Conservation (phyloP, 2,113 vertebrate genomes). For the Atractosteus spatula region DNA sequence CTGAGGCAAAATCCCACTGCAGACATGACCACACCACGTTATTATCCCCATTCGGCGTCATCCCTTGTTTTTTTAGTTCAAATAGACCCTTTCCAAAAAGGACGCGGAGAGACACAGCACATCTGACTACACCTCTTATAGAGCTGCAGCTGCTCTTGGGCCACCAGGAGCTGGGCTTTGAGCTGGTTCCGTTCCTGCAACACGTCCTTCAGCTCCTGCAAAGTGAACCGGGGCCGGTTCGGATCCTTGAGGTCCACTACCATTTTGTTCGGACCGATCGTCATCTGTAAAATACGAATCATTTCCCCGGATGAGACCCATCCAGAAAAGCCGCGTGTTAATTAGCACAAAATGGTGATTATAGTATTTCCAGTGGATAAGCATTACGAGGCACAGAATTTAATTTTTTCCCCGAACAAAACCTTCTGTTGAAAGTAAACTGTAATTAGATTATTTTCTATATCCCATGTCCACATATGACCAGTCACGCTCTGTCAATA, state of each 20-base stretch:
- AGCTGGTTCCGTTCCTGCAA: slow-evolving; percentile 91
- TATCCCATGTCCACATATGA: background rate
- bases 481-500: no score
- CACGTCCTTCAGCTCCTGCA: slow-evolving; percentile 91
- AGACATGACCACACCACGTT: background rate
- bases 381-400: no score
- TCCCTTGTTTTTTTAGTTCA: no score
- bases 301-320: background rate
- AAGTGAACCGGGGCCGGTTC: slow-evolving; percentile 88
- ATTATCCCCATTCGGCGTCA: no score
- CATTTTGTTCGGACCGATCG: slow-evolving; percentile 77
- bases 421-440: no score
- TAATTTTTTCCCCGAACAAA: no score
- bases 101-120: no score
- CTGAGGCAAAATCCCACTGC: slow-evolving; percentile 76
- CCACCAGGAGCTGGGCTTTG: slow-evolving; percentile 85
- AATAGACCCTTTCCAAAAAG: no score
- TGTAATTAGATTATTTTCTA: background rate
- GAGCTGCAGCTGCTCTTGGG: slow-evolving; percentile 87
- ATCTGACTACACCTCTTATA: slow-evolving; percentile 76
- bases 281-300: slow-evolving; percentile 55
- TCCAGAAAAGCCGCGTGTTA: no score
- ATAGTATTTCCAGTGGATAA: no score
- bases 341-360: no score
- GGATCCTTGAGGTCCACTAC: slow-evolving; percentile 86